Base-by-base conservation (phyloP, 2,113 vertebrate species). In the Paradoxurus hermaphroditus region DNA sequence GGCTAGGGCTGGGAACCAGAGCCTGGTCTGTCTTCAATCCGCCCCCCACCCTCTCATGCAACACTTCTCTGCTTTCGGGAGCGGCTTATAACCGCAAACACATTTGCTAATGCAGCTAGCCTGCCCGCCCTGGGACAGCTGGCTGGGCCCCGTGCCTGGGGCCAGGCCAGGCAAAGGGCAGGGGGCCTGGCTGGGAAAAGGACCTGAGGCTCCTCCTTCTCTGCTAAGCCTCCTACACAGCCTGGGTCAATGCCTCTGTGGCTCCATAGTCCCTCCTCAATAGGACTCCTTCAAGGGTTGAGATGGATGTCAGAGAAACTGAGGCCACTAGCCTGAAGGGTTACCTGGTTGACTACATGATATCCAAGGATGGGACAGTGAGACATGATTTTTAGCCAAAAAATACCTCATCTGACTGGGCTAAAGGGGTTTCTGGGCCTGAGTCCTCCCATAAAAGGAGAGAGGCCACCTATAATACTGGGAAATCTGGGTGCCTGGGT, bases 51-150 rank as follows among this genome's bases (percentile, higher is more conserved):
- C 89, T 91, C 96, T 84, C 25, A 10, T 65, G 77, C 92, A 97
- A 94, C 36, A 95, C 82, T 97, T 96, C 96, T 97, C 97, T 97
- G 95, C 97, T 98, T 97, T 97, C 97, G n/a, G 97, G 98, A 97
- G 96, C 51, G 16, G 96, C 97, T 95, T 89, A 91, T 97, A 98
- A 98, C 97, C 96, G 44, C 98, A 97, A 98, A 98, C 98, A 98
- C 97, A 97, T 98, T 98, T 98, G 96, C 97, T 97, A 98, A 98
- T 97, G 95, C 95, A 97, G 96, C 98, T 96, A 97, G 96, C 95
- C 91, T 97, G 88, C 73, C 97, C 4, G 46, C 95, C 90, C 97
- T 94, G 97, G 96, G 97, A 98, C 97, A 98, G 97, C 97, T 97
- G 97, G 96, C 95, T 96, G 92, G 93, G 98, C 95, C 73, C 65